phyloP scores from a whole-genome alignment of 2,113 vertebrate species.

The Antechinus flavipes region DNA sequence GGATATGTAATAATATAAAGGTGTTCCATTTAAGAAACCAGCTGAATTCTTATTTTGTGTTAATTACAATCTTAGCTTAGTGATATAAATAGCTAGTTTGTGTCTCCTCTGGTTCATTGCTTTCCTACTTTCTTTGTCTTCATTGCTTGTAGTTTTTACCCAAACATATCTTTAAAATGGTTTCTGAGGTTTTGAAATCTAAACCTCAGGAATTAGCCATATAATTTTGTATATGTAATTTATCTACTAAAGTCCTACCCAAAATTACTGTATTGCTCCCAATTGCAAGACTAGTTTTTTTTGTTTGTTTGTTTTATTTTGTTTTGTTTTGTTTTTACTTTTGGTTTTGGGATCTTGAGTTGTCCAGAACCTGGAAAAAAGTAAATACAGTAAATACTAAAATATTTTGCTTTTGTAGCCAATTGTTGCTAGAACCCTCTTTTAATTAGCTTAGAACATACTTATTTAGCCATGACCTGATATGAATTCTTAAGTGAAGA shows the following conservation, averaged over 20 bases:
- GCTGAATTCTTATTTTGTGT: slow-evolving; percentile 12
- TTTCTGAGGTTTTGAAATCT: background rate
- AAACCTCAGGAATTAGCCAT: background rate
- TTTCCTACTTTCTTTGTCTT: slow-evolving; percentile 57
- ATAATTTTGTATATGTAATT: background rate
- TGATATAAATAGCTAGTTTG: rapidly evolving
- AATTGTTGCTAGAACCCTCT: slow-evolving; percentile 7
- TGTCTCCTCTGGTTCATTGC: slow-evolving; percentile 37
- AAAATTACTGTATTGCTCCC: background rate
- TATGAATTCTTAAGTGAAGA: background rate
- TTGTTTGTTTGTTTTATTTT: too few relatives aligned
- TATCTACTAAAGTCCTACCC: background rate
- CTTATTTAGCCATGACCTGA: background rate
- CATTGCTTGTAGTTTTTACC: slow-evolving; percentile 26
- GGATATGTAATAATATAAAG: background rate
- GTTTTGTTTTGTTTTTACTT: background rate
- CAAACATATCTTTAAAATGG: slow-evolving; percentile 36
- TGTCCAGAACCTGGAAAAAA: background rate
- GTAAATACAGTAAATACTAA: background rate
- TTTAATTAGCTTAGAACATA: background rate
- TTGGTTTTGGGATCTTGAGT: slow-evolving; percentile 43
- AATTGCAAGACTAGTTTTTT: too few relatives aligned
- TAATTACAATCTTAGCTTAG: background rate
- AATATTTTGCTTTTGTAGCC: background rate
- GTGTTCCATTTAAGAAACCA: background rate